Evolutionary conservation across 1,140 invertebrate species (phyloP).

Genomic region (Drosophila sturtevanti): DNA sequence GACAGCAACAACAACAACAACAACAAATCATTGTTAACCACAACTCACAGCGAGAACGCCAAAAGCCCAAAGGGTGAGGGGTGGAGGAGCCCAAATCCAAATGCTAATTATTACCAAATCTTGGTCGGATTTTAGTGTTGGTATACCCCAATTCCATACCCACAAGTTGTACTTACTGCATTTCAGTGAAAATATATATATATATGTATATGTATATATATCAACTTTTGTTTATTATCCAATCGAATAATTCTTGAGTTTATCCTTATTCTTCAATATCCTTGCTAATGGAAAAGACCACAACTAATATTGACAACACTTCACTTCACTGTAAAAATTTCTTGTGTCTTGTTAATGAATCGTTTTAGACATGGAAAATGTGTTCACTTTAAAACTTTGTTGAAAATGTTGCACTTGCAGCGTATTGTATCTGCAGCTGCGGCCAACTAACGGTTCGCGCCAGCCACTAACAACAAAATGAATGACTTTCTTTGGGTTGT

Average conservation of each 20-base stretch:
- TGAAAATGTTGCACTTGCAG: conserved; percentile 41
- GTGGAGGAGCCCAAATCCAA: conserved; percentile 45
- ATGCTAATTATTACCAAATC: conserved; percentile 68
- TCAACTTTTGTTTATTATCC: conserved; percentile 1
- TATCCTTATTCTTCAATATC: conserved; percentile 1
- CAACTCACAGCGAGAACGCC: conserved; percentile 56
- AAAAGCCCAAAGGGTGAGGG: background rate
- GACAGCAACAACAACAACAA: background rate
- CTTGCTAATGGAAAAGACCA: background rate
- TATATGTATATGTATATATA: background rate
- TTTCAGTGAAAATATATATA: background rate
- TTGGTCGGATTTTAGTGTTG: conserved; percentile 10
- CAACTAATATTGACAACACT: background rate
- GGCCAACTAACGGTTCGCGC: conserved; percentile 61
- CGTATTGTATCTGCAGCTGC: conserved; percentile 39
- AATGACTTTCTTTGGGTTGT: conserved; percentile 77
- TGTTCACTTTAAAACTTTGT: conserved; percentile 2
- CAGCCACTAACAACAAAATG: conserved; percentile 75
- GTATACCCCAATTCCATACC: conserved; percentile 36
- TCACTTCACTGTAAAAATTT: background rate
- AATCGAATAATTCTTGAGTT: background rate
- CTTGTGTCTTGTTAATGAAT: background rate
- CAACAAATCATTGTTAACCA: conserved; percentile 21
- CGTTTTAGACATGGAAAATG: background rate
- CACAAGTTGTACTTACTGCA: conserved; percentile 54